These are phyloP conservation scores for Coilia nasus DNA, from an alignment of 2,797 vertebrate species.

Conservation along the genomic window DNA sequence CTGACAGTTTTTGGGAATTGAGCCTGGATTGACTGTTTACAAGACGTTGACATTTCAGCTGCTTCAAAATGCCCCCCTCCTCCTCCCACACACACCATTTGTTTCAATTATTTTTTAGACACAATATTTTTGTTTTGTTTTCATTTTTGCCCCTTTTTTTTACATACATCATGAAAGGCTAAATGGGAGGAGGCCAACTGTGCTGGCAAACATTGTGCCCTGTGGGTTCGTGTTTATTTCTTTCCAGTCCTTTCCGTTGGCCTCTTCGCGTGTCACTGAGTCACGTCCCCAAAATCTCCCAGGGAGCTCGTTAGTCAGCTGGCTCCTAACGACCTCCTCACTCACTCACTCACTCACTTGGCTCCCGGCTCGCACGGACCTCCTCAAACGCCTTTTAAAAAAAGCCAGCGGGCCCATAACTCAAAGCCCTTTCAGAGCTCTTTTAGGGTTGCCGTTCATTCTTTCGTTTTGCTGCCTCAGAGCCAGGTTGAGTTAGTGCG, in stretches of 20 bases:
- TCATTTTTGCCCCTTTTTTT: background rate
- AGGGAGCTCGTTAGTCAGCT: constrained; percentile 35
- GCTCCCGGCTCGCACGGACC: background rate
- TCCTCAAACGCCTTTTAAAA: background rate
- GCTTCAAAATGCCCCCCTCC: too few relatives aligned
- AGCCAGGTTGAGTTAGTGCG: too few relatives aligned
- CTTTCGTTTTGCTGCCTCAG: too few relatives aligned
- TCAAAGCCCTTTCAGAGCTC: too few relatives aligned
- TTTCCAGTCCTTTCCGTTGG: background rate
- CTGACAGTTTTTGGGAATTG: too few relatives aligned
- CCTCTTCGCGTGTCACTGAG: too few relatives aligned
- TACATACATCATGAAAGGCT: background rate
- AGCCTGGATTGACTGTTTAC: too few relatives aligned
- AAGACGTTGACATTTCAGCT: too few relatives aligned
- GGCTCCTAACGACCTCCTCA: constrained; percentile 27
- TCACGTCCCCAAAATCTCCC: constrained; percentile 29
- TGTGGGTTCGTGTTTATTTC: background rate
- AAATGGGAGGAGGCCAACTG: background rate
- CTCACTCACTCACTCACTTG: background rate
- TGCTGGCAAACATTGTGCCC: background rate
- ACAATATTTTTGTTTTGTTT: background rate
- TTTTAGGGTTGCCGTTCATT: too few relatives aligned
- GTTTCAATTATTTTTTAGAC: background rate
- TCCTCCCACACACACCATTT: background rate
- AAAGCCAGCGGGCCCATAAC: too few relatives aligned